Conservation (phyloP, 2,888 invertebrate species). For the Mechanitis mazaeus region DNA sequence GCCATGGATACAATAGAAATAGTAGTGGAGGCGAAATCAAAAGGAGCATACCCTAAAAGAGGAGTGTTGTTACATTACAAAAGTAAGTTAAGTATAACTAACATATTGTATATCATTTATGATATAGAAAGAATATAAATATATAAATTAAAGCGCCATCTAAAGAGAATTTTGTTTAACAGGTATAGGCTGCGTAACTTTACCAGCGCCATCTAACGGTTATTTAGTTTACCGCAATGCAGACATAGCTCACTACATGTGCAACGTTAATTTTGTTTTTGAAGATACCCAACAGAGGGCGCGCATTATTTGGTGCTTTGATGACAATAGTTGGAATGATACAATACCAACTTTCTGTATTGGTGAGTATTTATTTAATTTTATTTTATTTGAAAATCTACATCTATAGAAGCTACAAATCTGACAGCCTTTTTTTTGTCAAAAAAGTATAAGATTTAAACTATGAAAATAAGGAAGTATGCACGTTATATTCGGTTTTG, state of each 20-base stretch:
- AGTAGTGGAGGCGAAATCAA: constrained; percentile 63
- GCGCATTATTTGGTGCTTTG: constrained; percentile 79
- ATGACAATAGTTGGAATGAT: constrained; percentile 80
- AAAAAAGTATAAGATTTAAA: no score
- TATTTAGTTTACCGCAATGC: constrained; percentile 81
- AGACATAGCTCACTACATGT: constrained; percentile 81
- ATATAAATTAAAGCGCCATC: constrained; percentile 19
- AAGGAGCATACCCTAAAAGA: constrained; percentile 77
- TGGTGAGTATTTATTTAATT: constrained; percentile 68
- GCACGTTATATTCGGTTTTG: no score
- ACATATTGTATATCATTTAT: not conserved
- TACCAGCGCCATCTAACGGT: constrained; percentile 80
- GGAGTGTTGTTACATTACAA: constrained; percentile 81
- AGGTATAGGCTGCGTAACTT: constrained; percentile 83
- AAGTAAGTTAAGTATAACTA: constrained; percentile 54
- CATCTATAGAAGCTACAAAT: not conserved
- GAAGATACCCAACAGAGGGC: constrained; percentile 79
- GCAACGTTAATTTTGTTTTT: constrained; percentile 81
- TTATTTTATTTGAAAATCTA: no score
- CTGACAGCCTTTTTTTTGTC: no score
- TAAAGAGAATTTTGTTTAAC: constrained; percentile 30
- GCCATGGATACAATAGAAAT: constrained; percentile 66
- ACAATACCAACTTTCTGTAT: constrained; percentile 76
- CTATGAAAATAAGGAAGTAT: no score
- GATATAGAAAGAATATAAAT: not conserved